Evolutionary conservation across 53 echinoderm and acorn worm species (phyloP).

Genomic region (Henricia sp.): DNA sequence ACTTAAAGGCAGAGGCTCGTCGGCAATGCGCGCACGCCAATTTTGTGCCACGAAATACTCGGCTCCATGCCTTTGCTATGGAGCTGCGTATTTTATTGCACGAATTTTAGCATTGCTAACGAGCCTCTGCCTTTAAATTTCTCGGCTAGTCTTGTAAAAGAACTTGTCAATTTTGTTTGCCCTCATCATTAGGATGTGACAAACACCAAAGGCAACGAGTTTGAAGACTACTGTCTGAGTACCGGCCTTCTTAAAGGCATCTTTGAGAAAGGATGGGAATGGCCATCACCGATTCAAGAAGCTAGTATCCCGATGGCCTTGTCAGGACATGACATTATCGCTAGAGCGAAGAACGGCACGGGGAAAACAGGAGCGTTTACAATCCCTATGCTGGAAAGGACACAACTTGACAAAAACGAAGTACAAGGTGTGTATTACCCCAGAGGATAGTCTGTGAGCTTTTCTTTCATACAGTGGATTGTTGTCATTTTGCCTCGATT

Average conservation of each 20-base stretch:
- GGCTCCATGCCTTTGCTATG: too few relatives aligned
- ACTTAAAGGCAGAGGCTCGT: too few relatives aligned
- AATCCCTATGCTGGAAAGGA: slow-evolving; percentile 87
- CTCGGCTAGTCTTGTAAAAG: too few relatives aligned
- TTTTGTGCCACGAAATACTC: too few relatives aligned
- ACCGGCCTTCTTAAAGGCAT: slow-evolving; percentile 92
- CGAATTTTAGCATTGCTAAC: too few relatives aligned
- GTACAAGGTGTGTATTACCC: slow-evolving; percentile 79
- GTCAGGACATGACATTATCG: slow-evolving; percentile 91
- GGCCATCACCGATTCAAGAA: slow-evolving; percentile 95
- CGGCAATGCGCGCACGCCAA: too few relatives aligned
- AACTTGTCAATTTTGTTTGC: not conserved
- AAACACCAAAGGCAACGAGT: slow-evolving; percentile 99
- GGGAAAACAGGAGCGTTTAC: slow-evolving; percentile 97
- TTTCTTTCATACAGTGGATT: too few relatives aligned
- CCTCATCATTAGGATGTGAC: slow-evolving; percentile 83
- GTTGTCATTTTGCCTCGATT: too few relatives aligned
- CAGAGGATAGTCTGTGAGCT: not conserved
- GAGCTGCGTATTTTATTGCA: too few relatives aligned
- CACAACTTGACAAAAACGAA: slow-evolving; percentile 68
- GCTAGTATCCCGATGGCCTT: slow-evolving; percentile 94
- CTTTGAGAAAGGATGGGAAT: slow-evolving; percentile 99
- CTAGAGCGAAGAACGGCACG: slow-evolving; percentile 97
- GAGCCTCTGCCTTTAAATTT: too few relatives aligned
- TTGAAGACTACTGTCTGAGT: slow-evolving; percentile 95